Base-by-base conservation (phyloP, 2,797 vertebrate genomes). In the Cuniculus paca region DNA sequence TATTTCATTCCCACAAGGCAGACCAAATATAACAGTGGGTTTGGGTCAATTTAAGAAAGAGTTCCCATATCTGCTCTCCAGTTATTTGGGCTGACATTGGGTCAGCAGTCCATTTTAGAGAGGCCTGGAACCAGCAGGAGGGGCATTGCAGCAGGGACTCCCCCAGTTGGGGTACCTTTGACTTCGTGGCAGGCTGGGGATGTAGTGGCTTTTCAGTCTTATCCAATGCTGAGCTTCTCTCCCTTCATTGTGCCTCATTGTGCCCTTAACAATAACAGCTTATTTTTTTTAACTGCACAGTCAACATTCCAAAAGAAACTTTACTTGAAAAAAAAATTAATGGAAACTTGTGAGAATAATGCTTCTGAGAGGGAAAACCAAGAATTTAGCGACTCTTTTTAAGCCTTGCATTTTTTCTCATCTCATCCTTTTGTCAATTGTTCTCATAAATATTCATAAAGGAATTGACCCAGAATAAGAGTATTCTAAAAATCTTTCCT, bases 391-490 rank as follows among this genome's bases (percentile, higher is more conserved):
- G 45, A 54, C 39, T 34, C 60, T 80, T 72, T 42, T 48, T 36
- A 88, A 91, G 60, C 13, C 54, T 95, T 54, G 39, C 24, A 0
- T 87, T 91, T 88, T 86, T 86, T 45, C 28, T 78, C 80, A 13
- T 50, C 83, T 94, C 9, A 84, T 90, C 52, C 60, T 79, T 95
- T 87, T 68, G 22, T 92, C 82, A 65, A 0, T 65, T 78, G 85
- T 28, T 31, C 52, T 97, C 48, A 81, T 95, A 90, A 96, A 78
- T 92, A 95, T 78, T 97, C 81, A 90, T 85, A 52, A 92, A 85
- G 45, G 34, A 79, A 63, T 63, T 88, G 88, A 95, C 85, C 42
- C 42, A 60, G 75, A 85, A 50, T 84, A 74, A 93, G 86, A 81
- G 24, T 87, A 58, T n/a, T 65, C 77, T 93, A 80, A 93, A 94